Conservation (phyloP, 1,140 invertebrate species). For the Neuroterus valhalla region DNA sequence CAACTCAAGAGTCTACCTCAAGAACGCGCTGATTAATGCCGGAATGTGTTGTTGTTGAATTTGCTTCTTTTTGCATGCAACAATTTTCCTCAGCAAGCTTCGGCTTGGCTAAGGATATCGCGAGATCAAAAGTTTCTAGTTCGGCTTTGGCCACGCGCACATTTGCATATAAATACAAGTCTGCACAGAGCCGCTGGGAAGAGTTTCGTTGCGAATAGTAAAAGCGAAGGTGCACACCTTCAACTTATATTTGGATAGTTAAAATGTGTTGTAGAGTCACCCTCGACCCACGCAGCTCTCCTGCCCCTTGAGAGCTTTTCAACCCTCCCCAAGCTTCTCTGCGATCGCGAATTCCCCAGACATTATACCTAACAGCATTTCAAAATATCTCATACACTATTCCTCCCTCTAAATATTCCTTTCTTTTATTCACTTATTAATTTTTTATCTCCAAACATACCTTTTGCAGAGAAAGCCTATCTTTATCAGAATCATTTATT, state of each 20-base stretch:
- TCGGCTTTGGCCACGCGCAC: constrained; percentile 44
- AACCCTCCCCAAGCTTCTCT: not conserved
- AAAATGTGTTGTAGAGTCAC: constrained; percentile 58
- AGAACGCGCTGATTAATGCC: constrained; percentile 25
- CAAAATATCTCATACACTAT: constrained; percentile 24
- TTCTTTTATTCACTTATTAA: constrained; percentile 28
- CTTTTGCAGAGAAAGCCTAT: not conserved
- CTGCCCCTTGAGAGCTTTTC: constrained; percentile 38
- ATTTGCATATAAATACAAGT: constrained; percentile 67
- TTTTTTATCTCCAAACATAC: not conserved
- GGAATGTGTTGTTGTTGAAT: constrained; percentile 14
- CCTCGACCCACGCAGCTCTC: constrained; percentile 41
- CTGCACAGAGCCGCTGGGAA: constrained; percentile 52
- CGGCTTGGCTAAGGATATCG: constrained; percentile 30
- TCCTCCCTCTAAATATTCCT: constrained; percentile 18
- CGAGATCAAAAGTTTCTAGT: constrained; percentile 42
- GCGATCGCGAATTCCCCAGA: constrained; percentile 21
- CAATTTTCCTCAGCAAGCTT: constrained; percentile 15
- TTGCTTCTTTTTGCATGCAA: constrained; percentile 7
- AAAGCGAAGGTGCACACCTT: constrained; percentile 53
- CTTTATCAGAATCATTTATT: constrained; percentile 8
- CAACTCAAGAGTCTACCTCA: not conserved
- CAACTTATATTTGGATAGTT: constrained; percentile 64
- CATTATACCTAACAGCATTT: constrained; percentile 24
- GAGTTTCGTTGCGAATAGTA: constrained; percentile 50